Percentiles rank a stretch among this genome's conserved stretches.
Conservation (phyloP, 2,888 invertebrate genomes). For the Ernsta delagoae region DNA sequence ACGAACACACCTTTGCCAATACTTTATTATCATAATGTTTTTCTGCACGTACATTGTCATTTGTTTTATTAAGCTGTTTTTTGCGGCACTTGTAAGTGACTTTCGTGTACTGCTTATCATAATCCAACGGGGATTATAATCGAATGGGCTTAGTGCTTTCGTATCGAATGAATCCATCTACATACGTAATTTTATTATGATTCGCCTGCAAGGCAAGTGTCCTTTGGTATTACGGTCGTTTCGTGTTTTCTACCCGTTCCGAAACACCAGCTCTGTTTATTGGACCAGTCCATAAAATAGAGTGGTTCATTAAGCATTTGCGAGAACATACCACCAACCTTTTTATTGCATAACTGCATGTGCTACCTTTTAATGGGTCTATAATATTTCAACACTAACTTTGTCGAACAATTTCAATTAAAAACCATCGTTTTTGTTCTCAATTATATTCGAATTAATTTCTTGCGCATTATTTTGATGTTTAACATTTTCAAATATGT, state of each 20-base stretch:
- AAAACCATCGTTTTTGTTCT: conserved; percentile 46
- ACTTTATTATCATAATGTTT: neutral
- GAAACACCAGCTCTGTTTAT: conserved; percentile 66
- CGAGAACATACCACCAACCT: conserved; percentile 53
- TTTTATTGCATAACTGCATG: conserved; percentile 74
- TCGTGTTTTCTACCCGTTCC: conserved; percentile 57
- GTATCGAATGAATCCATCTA: conserved; percentile 61
- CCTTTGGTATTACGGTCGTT: conserved; percentile 67
- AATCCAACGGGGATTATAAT: conserved; percentile 46
- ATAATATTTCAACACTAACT: conserved; percentile 57
- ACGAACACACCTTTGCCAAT: conserved; percentile 9
- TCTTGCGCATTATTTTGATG: conserved; percentile 22
- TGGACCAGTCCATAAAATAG: conserved; percentile 73
- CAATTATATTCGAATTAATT: conserved; percentile 40
- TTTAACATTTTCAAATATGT: neutral
- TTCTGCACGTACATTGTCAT: neutral
- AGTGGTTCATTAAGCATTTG: conserved; percentile 73
- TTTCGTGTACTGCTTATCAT: conserved; percentile 55
- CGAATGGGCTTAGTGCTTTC: conserved; percentile 51
- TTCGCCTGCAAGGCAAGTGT: conserved; percentile 69
- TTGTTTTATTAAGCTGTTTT: conserved; percentile 42
- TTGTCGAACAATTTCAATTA: conserved; percentile 57
- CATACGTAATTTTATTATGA: conserved; percentile 71
- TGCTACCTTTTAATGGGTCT: conserved; percentile 53
- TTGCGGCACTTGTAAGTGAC: conserved; percentile 50